phyloP scores from a whole-genome alignment of 2,797 vertebrate species.

The Decapterus maruadsi region DNA sequence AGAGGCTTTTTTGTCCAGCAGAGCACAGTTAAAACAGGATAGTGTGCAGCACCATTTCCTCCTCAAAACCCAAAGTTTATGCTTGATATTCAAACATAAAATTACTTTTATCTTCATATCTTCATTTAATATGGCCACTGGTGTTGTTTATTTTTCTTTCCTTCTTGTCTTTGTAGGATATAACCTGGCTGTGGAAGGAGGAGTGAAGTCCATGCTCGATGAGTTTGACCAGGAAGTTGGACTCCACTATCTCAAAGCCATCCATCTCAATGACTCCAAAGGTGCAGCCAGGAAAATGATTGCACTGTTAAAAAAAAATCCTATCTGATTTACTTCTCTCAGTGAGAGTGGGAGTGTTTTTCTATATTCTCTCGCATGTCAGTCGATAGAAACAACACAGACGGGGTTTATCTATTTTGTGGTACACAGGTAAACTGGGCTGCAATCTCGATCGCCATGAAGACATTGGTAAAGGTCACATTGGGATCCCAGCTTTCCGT shows the following conservation, averaged over 20 bases:
- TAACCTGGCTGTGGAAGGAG: constrained; percentile 81
- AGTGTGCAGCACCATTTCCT: background rate
- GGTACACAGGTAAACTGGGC: constrained; percentile 82
- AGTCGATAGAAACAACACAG: too few relatives aligned
- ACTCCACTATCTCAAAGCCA: constrained; percentile 82
- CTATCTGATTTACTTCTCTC: background rate
- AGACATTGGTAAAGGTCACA: constrained; percentile 86
- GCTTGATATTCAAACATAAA: background rate
- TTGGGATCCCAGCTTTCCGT: constrained; percentile 85
- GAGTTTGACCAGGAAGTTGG: constrained; percentile 86
- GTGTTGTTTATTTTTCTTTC: background rate
- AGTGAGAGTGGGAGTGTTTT: background rate
- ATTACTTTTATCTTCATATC: too few relatives aligned
- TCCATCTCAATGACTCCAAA: constrained; percentile 90
- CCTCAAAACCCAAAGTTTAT: background rate
- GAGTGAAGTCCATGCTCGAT: constrained; percentile 83
- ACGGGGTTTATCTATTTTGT: background rate
- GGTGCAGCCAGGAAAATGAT: constrained; percentile 63
- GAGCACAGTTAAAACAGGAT: background rate
- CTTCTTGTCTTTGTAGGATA: constrained; percentile 74
- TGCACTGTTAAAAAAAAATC: too few relatives aligned
- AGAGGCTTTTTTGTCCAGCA: background rate
- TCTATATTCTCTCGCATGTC: background rate
- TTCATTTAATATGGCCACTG: background rate
- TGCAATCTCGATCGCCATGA: constrained; percentile 88